Conservation (phyloP, 2,113 vertebrate genomes). For the Tylochromis polylepis region DNA sequence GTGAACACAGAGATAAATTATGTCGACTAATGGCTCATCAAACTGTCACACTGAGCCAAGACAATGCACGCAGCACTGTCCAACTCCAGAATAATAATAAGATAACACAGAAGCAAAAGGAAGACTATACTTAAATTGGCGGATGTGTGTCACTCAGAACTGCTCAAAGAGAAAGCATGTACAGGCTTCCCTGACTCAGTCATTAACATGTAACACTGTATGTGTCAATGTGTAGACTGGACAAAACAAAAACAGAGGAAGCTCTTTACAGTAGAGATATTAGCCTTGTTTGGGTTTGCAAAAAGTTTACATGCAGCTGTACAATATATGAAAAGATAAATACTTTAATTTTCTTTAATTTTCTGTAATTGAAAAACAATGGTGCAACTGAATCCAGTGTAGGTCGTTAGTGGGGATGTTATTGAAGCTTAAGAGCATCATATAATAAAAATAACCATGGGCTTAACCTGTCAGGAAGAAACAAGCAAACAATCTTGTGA, state of each 20-base stretch:
- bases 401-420: no score
- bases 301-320: neutral
- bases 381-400: neutral
- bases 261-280: neutral
- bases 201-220: neutral
- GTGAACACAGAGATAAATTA: conserved; percentile 56
- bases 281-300: neutral
- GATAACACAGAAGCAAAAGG: neutral
- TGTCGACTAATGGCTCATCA: conserved; percentile 58
- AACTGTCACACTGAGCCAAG: conserved; percentile 50
- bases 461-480: no score
- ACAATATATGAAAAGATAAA: neutral
- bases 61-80: conserved; percentile 16
- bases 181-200: neutral
- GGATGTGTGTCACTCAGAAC: conserved; percentile 37
- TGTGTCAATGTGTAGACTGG: neutral
- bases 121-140: conserved; percentile 35
- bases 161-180: conserved; percentile 27
- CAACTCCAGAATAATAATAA: conserved; percentile 26
- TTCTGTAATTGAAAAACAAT: neutral
- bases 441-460: no score
- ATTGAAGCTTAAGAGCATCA: no score
- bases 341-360: neutral
- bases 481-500: no score
- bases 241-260: neutral